Percentiles rank a stretch among this genome's conserved stretches.
phyloP scores from a whole-genome alignment of 2,113 vertebrate genomes.

The Bothrops jararaca region DNA sequence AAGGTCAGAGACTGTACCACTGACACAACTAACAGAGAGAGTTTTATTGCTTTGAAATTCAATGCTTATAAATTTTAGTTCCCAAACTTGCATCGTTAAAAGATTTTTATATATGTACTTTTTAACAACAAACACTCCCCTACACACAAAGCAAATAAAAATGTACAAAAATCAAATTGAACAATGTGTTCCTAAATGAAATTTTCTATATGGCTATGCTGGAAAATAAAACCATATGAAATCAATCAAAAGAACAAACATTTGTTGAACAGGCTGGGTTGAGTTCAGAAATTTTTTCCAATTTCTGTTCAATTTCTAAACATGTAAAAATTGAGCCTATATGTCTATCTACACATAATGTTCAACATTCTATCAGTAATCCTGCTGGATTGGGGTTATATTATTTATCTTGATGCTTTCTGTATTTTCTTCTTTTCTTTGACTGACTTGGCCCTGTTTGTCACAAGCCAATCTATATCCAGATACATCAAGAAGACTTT shows the following conservation, averaged over 20 bases:
- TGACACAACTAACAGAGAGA: background rate
- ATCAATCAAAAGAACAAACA: slow-evolving; percentile 23
- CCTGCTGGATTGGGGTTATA: background rate
- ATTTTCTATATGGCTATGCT: background rate
- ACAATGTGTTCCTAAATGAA: slow-evolving; percentile 1
- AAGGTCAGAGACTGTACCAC: background rate
- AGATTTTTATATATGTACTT: background rate
- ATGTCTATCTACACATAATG: background rate
- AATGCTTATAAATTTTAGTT: slow-evolving; percentile 14
- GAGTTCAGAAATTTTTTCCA: slow-evolving; percentile 4
- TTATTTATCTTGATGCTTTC: background rate
- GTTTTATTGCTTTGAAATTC: slow-evolving; percentile 21
- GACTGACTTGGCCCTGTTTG: background rate
- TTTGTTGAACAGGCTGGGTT: slow-evolving; percentile 1
- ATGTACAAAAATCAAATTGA: slow-evolving; percentile 1
- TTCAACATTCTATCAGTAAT: background rate
- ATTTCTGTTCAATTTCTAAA: background rate
- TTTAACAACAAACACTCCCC: background rate
- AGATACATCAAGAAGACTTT: background rate
- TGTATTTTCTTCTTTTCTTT: background rate
- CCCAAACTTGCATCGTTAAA: background rate
- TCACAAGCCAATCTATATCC: background rate
- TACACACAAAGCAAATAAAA: background rate
- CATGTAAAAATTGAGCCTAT: background rate
- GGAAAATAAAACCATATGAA: background rate